These are phyloP conservation scores for Ptychoptera contaminata DNA, from an alignment of 2,888 invertebrate genomes.

Conservation along the genomic window DNA sequence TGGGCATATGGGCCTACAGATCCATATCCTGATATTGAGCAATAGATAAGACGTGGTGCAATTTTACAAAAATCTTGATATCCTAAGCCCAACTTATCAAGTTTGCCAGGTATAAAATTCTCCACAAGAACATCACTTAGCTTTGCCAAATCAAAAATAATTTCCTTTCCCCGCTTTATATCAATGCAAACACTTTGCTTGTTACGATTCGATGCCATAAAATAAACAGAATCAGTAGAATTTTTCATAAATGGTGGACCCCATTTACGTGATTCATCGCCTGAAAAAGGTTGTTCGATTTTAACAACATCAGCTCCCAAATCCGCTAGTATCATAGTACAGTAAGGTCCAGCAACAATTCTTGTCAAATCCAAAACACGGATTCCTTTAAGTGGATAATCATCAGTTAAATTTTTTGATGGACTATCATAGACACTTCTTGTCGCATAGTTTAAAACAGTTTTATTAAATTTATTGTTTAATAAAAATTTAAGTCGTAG, in stretches of 20 bases:
- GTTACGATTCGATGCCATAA: constrained; percentile 78
- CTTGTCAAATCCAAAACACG: constrained; percentile 67
- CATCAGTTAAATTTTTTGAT: constrained; percentile 8
- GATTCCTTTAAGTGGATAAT: constrained; percentile 50
- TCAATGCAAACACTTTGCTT: constrained; percentile 86
- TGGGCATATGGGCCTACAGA: constrained; percentile 67
- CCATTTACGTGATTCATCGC: constrained; percentile 86
- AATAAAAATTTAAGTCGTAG: no score
- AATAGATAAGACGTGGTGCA: constrained; percentile 75
- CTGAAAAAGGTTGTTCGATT: constrained; percentile 67
- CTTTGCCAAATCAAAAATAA: constrained; percentile 54
- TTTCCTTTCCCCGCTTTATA: constrained; percentile 53
- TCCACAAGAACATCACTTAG: constrained; percentile 82
- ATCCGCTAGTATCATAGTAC: constrained; percentile 86
- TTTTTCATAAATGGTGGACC: constrained; percentile 72
- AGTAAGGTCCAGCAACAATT: constrained; percentile 87
- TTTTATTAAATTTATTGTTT: no score
- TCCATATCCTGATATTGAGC: constrained; percentile 89
- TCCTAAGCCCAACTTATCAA: constrained; percentile 60
- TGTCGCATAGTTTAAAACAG: neutral
- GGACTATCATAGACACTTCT: neutral
- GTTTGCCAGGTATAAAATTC: constrained; percentile 85
- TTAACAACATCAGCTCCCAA: constrained; percentile 87
- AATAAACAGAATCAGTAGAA: constrained; percentile 61
- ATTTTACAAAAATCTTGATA: constrained; percentile 52